Evolutionary conservation across 37 sponge, comb jelly and placozoan species (phyloP), one percentile per base, ranked within the genome.

Genomic region (Ephydatia muelleri): DNA sequence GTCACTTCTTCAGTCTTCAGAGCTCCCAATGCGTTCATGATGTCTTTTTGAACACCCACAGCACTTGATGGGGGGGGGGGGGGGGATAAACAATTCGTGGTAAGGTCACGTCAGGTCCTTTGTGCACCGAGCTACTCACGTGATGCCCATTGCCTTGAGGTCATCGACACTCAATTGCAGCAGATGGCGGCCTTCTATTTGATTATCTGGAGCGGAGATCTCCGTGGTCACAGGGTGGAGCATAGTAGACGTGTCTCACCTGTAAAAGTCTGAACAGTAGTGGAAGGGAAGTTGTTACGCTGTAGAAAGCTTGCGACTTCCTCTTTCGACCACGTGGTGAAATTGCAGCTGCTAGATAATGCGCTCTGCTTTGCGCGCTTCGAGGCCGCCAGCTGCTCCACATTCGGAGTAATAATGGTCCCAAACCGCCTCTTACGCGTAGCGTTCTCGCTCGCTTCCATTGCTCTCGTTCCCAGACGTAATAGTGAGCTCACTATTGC

Each of bases 1-100:
- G 22, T 0, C 21, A n/a, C 25, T n/a, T 65, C 36, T 33, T 74
- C 27, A 16, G 49, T 8, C 5, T 8, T 40, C 6, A 83, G 57
- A 8, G 43, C 6, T 27, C 49, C 65, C 21, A 81, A 3, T 34
- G 65, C n/a, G 5, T 76, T 2, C 29, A 87, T 26, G 28, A 87
- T 16, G 30, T 87, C 76, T 3, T 76, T 87, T 70, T 76, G 88
- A 68, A 77, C n/a, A 21, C 88, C 82, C 13, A 87, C 48, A 73
- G 81, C 3, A 23, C 88, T 87, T 28, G 36, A 34, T 14, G 12
- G 31, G 38, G 36, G 76, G 36, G 19, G 36, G 16, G 36, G 36
- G 66, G 29, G 72, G 0, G 13, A 13, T 21, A 26, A 34, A 13
- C 28, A 16, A n/a, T 4, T 1, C 14, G 67, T 25, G 5, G 21